Base-by-base conservation (phyloP, 2,113 vertebrate genomes). In the Corydoras sp. region DNA sequence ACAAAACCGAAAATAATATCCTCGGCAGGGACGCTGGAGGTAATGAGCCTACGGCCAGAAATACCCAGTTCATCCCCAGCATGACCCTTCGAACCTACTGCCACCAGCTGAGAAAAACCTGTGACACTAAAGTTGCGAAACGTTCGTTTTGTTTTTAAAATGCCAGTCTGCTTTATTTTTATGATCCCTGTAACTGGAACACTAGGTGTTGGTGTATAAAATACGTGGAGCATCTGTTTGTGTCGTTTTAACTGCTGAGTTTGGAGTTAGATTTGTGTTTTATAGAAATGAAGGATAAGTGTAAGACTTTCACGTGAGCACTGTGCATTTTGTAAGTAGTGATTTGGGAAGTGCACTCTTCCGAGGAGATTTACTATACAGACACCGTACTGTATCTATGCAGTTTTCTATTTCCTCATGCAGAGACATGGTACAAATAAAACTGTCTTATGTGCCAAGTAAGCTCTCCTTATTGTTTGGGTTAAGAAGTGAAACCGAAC, bases 361-460 rank as follows among this genome's bases (percentile, higher is more conserved):
- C 74, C 53, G 63, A 79, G 49, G 77, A 77, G 65, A 71, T 83
- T 72, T 77, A 80, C 78, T 82, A 80, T 68, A 69, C 68, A 67
- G 73, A 79, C 81, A 85, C 60, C 68, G 76, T 68, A 67, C 81
- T 81, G 82, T 56, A 75, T 71, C 66, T 79, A 65, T 81, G 77
- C 80, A 82, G 77, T 82, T 83, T 78, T 85, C 83, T 86, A 77
- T 83, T 76, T 83, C 85, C 79, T 76, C 31, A 14, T 72, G 74
- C 72, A 51, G 48, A 18, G 61, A 71, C 31, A 71, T 55, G 65
- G 74, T 58, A 73, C 15, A 56, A 66, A 62, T 76, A 64, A 74
- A 65, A 61, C 18, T 50, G 65, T 74, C 49, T 70, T 70, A 79
- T 85, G 86, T 87, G 84, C 85, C 86, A 88, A 86, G 75, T 78